A percentile compares a stretch with the other conserved stretches of the same genome.
Conservation (phyloP, 2,113 vertebrate genomes). For the Tricholaema leucomelas region DNA sequence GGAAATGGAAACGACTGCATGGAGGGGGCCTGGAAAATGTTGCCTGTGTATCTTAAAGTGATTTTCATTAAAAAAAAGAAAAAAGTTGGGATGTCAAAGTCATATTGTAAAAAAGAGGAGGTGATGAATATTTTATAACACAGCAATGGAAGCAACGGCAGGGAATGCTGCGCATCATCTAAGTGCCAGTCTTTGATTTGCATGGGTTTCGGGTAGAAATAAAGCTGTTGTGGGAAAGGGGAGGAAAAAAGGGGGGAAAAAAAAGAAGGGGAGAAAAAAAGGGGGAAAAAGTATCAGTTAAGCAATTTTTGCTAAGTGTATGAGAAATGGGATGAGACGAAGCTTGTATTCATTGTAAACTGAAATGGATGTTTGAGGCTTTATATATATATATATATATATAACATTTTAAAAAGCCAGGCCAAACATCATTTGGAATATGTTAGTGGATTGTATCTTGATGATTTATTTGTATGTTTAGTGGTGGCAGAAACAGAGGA, state of each 20-base stretch:
- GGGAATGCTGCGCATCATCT: slow-evolving; percentile 12
- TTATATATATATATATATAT: too few species aligned
- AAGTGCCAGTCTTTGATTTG: slow-evolving; percentile 1
- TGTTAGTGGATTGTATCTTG: slow-evolving; percentile 59
- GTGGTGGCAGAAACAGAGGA: slow-evolving; percentile 26
- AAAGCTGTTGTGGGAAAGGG: background rate
- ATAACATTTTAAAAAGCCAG: too few species aligned
- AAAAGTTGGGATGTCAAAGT: background rate
- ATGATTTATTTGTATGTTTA: slow-evolving; percentile 53
- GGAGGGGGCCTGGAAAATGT: background rate
- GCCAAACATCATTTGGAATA: slow-evolving; percentile 54
- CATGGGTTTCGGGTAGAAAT: slow-evolving; percentile 22
- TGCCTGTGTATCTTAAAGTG: background rate
- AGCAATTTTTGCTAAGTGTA: slow-evolving; percentile 60
- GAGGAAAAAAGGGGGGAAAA: background rate
- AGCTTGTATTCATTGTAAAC: slow-evolving; percentile 46
- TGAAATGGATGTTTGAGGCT: slow-evolving; percentile 66
- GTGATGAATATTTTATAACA: slow-evolving; percentile 29
- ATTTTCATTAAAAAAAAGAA: background rate
- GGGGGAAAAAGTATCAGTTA: background rate
- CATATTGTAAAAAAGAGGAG: background rate
- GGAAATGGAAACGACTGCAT: background rate
- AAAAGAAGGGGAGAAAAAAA: background rate
- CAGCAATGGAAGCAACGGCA: background rate
- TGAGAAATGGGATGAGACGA: slow-evolving; percentile 53